Percentiles rank a stretch among this genome's conserved stretches.
Conservation (phyloP, 2,888 invertebrate species). For the Anaspis maculata region DNA sequence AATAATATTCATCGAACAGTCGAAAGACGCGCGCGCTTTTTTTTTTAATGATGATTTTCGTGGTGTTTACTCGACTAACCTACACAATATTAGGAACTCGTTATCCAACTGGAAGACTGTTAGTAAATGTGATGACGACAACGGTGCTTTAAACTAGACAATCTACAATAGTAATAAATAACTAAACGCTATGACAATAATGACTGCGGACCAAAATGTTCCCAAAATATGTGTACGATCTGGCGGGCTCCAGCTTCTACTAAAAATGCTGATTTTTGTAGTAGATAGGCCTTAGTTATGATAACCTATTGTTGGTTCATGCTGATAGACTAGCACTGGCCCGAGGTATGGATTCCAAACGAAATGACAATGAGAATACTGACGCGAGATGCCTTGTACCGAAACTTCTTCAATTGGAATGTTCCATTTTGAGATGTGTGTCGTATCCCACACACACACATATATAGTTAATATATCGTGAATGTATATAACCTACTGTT, state of each 20-base stretch:
- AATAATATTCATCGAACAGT: slow-evolving; percentile 14
- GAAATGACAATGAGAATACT: slow-evolving; percentile 23
- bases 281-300: too few species aligned
- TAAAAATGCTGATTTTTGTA: too few species aligned
- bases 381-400: slow-evolving; percentile 20
- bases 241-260: slow-evolving; percentile 19
- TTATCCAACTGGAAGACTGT: slow-evolving; percentile 35
- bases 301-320: too few species aligned
- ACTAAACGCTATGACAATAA: slow-evolving; percentile 13
- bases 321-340: too few species aligned
- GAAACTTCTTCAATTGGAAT: too few species aligned
- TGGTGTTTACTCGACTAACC: slow-evolving; percentile 15
- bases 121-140: slow-evolving; percentile 23
- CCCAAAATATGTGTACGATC: too few species aligned
- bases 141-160: too few species aligned
- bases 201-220: too few species aligned
- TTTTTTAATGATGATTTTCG: slow-evolving; percentile 5
- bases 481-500: not conserved
- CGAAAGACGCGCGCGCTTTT: slow-evolving; percentile 10
- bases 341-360: too few species aligned
- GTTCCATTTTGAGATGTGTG: too few species aligned
- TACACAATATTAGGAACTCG: slow-evolving; percentile 33
- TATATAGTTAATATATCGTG: too few species aligned
- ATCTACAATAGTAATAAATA: slow-evolving; percentile 18
- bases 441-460: too few species aligned